Evolutionary conservation across 2,797 vertebrate genomes (phyloP), one percentile per base, ranked within the genome.

Genomic region (Pangasius krempfi): DNA sequence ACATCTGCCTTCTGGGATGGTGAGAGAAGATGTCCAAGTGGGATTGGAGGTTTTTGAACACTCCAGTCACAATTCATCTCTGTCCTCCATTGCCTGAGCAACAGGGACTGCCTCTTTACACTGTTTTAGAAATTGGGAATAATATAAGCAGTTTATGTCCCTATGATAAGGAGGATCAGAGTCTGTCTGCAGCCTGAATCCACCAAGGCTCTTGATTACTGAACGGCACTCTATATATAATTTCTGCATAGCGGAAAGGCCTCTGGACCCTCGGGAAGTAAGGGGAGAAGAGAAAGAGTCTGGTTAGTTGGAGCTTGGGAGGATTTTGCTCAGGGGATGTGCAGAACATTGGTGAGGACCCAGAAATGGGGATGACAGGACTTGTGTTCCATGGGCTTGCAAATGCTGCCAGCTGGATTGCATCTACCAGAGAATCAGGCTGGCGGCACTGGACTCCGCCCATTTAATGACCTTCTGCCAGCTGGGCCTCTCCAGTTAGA

Each of bases 1-100:
- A 76, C 25, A 27, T 0, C n/a, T 50, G 30, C 3, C 54, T 52
- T 78, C 47, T 78, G 47, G 13, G 27, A 54, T 78, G 47, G 44
- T n/a, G 47, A 78, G 25, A 75, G 70, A 44, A 37, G 73, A 76
- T 78, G 75, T 78, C 75, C 47, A 52, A 16, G 14, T 78, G 72
- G 44, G 2, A 75, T 47, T 27, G 3, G 9, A 75, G 10, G 44
- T 76, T 76, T 76, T 47, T 75, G 20, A 44, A 75, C 44, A 50
- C 7, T 27, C 3, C 22, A 75, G 72, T 25, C 40, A 25, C 37
- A 44, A 44, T 22, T 73, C 20, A 44, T 73, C 40, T 44, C 37
- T 47, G 40, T 44, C 70, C 47, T 22, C 40, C 72, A 47, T 52
- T 78, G 75, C 44, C 47, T 52, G 25, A 52, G 25, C 70, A 40